Base-by-base conservation (phyloP, 2,113 vertebrate species). In the Ictidomys tridecemlineatus region DNA sequence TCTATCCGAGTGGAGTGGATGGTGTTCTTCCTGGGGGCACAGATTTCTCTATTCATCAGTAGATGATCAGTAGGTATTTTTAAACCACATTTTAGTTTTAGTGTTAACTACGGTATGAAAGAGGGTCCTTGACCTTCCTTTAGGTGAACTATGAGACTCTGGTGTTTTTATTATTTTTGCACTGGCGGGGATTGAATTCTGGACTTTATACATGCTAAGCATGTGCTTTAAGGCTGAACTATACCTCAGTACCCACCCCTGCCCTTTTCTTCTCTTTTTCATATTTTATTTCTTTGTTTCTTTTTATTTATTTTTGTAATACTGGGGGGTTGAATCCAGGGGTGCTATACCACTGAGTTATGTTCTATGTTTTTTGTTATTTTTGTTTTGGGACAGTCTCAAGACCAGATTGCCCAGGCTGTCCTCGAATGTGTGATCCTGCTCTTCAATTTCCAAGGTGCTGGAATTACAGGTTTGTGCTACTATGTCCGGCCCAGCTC, bases 11-110 rank as follows among this genome's bases (percentile, higher is more conserved):
- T 39, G 56, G 67, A 69, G 8, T 39, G 56, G 61, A 69, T 30
- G 53, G 7, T 56, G 63, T 73, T 39, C 51, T 97, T 76, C 22
- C 26, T 58, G 8, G 74, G 53, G 37, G 10, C 34, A 22, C 26
- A 67, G 37, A 56, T 61, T 94, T 87, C 39, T 89, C n/a, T 77
- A 74, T 28, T 63, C 39, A 72, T 82, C 42, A n/a, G 51, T 37
- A 86, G 86, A 45, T 72, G 48, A 95, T 16, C 45, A 48, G 56
- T 3, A 86, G 16, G 65, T 76, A 42, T 5, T 85, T 45, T 78
- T 83, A 92, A 73, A 18, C 53, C 45, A 39, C 9, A n/a, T 79
- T 94, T 84, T 69, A 74, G 17, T 56, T 95, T 96, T 92, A 91
- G 56, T 61, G 9, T 96, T 92, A 91, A 87, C 70, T 65, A 65